A percentile compares a stretch with the other conserved stretches of the same genome.
Conservation (phyloP, 2,797 vertebrate genomes). For the Galago senegalensis region DNA sequence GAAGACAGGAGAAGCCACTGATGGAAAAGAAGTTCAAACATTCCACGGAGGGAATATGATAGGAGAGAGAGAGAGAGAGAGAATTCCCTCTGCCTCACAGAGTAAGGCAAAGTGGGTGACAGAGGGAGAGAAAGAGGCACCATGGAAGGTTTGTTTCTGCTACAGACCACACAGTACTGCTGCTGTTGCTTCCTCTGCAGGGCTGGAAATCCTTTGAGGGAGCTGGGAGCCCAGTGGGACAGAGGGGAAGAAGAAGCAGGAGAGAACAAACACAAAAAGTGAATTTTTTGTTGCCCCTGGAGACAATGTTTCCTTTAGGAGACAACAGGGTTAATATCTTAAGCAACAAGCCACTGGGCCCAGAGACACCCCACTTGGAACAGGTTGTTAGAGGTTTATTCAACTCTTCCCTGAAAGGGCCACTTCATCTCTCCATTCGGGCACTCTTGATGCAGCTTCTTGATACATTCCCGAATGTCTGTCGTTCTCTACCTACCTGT, state of each 20-base stretch:
- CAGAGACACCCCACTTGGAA: not conserved
- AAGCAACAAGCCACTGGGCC: not conserved
- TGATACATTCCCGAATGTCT: slow-evolving; percentile 65
- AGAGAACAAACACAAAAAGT: not conserved
- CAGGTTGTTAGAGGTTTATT: slow-evolving; percentile 7
- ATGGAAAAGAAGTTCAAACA: slow-evolving; percentile 35
- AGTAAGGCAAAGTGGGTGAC: not conserved
- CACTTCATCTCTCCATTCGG: not conserved
- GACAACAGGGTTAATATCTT: slow-evolving; percentile 18
- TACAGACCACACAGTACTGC: not conserved
- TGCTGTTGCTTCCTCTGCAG: not conserved
- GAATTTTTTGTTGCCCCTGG: slow-evolving; percentile 54
- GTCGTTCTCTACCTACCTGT: not conserved
- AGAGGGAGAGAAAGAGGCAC: not conserved
- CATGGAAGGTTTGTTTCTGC: not conserved
- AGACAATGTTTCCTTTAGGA: slow-evolving; percentile 9
- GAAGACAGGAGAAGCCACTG: not conserved
- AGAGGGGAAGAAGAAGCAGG: not conserved
- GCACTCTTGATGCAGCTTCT: slow-evolving; percentile 11
- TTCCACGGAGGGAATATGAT: not conserved
- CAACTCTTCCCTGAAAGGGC: slow-evolving; percentile 38
- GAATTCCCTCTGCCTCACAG: not conserved
- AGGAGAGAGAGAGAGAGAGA: not conserved
- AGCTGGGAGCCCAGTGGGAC: not conserved
- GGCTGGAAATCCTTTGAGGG: slow-evolving; percentile 26